These are phyloP conservation scores for Antedon mediterranea DNA, from an alignment of 53 echinoderm and acorn worm species.

Conservation along the genomic window DNA sequence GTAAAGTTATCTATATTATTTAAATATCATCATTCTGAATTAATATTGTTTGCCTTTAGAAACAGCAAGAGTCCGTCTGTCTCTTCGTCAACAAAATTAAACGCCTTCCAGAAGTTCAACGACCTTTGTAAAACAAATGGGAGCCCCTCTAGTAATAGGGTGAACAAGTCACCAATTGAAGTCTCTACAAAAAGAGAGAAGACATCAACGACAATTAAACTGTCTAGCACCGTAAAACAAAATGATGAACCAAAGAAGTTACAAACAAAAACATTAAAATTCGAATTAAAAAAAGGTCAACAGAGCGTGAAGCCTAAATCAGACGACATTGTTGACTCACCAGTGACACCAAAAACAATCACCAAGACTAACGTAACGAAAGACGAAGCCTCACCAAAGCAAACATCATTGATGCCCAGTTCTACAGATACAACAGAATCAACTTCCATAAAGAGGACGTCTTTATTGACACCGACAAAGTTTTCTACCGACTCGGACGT, in stretches of 20 bases:
- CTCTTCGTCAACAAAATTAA: background rate
- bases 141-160: background rate
- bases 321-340: background rate
- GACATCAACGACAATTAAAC: background rate
- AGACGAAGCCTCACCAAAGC: too few relatives aligned
- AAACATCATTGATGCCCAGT: too few relatives aligned
- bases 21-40: too few relatives aligned
- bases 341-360: background rate
- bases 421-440: too few relatives aligned
- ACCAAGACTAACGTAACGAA: too few relatives aligned
- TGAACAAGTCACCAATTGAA: background rate
- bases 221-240: background rate
- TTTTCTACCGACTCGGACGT: too few relatives aligned
- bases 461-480: too few relatives aligned
- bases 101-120: background rate
- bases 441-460: too few relatives aligned
- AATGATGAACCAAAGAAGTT: background rate
- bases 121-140: background rate
- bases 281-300: background rate
- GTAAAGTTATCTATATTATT: too few relatives aligned
- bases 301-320: background rate
- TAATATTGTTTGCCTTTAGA: background rate
- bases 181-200: background rate
- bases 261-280: background rate
- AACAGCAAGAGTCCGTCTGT: background rate